Base-by-base conservation (phyloP, 2,888 invertebrate genomes). In the Seira ritae region DNA sequence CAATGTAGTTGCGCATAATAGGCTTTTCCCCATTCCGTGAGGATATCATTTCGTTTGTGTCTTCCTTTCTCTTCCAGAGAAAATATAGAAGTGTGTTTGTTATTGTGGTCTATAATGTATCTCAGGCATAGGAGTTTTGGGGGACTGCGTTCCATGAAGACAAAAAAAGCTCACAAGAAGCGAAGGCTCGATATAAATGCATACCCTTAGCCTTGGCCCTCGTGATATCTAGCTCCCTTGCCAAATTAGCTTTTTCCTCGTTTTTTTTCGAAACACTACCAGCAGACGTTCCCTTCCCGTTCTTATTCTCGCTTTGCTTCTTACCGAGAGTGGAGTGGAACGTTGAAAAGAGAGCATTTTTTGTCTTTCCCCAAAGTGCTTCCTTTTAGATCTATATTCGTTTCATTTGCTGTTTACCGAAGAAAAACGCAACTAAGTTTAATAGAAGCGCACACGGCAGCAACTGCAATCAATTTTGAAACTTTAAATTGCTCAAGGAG, bases 191-290 rank as follows among this genome's bases (percentile, higher is more conserved):
- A 15, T 62, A 62, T 20, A 62, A 22, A 37, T 68, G 60, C 70
- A 81, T 81, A 81, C 81, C 81, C 81, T 81, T 82, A 82, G 82
- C 82, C 82, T 82, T 82, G 82, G 82, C 82, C 82, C 82, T 82
- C 82, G 82, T 82, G 82, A 77, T 82, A 67, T 60, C 72, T 73
- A 71, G 72, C 77, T 82, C 77, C 77, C 77, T 82, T 73, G 82
- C 82, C 82, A 82, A 82, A 82, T 82, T 82, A 82, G 82, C 76
- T 82, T 77, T 79, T 55, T 67, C 65, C 67, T 75, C 24, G 50
- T 75, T 24, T 62, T 55, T 31, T 74, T 66, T 37, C 24, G 31
- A 73, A 73, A 60, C 78, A 20, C 77, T 17, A 55, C 55, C 17
- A 55, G 55, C 55, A 55, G 55, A n/a, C 3, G 55, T 55, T 55